These are phyloP conservation scores for Argyra leucocephala DNA, from an alignment of 2,888 invertebrate species.

Conservation along the genomic window DNA sequence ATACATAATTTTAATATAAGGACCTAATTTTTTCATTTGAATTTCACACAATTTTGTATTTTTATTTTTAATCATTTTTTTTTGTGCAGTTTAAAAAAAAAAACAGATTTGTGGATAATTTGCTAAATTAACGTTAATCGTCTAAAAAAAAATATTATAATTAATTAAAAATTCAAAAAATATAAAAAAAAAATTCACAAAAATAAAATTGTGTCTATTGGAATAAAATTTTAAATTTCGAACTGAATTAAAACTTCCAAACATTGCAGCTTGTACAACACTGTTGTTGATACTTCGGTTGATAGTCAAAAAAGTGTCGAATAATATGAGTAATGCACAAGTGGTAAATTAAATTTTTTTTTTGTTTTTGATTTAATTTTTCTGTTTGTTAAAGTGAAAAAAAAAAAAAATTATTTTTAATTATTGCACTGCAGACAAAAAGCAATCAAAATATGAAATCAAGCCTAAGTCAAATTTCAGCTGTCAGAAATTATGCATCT, in stretches of 20 bases:
- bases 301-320: not conserved
- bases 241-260: not conserved
- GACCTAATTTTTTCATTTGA: not conserved
- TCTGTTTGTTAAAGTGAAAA: not conserved
- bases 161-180: not conserved
- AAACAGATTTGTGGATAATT: not conserved
- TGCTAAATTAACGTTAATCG: not conserved
- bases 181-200: not conserved
- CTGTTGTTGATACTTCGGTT: not conserved
- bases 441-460: constrained; percentile 26
- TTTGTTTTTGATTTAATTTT: not conserved
- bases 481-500: constrained; percentile 21
- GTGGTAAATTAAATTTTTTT: not conserved
- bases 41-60: not conserved
- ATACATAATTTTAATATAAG: too few relatives aligned
- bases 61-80: not conserved
- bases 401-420: not conserved
- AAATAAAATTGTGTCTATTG: not conserved
- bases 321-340: not conserved
- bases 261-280: not conserved
- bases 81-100: not conserved
- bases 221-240: not conserved
- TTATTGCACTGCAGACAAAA: constrained; percentile 3
- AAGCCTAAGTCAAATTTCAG: constrained; percentile 21
- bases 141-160: not conserved